Percentiles rank a stretch among this genome's conserved stretches.
phyloP scores from a whole-genome alignment of 2,113 vertebrate genomes.

The Poecile atricapillus region DNA sequence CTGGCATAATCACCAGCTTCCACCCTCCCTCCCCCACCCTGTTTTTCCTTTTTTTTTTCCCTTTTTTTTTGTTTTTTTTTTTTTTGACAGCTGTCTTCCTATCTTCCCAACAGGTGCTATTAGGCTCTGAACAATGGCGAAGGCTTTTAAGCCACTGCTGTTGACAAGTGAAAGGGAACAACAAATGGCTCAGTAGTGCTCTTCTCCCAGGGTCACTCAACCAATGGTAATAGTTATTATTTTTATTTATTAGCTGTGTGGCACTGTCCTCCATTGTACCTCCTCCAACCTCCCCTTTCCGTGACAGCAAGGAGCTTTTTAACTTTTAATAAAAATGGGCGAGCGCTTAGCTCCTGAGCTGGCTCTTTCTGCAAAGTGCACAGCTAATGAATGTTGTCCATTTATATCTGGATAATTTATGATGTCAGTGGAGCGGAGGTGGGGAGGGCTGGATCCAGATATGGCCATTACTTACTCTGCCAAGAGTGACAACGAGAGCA shows the following conservation, averaged over 20 bases:
- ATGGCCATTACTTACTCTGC: neutral
- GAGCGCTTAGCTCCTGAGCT: slow-evolving; percentile 52
- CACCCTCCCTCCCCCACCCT: neutral
- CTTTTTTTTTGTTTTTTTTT: neutral
- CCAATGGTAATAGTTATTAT: slow-evolving; percentile 84
- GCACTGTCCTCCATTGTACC: slow-evolving; percentile 76
- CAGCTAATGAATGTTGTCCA: slow-evolving; percentile 71
- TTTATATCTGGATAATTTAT: slow-evolving; percentile 73
- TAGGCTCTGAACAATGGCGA: slow-evolving; percentile 82
- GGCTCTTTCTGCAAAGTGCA: slow-evolving; percentile 67
- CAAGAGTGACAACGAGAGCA: neutral
- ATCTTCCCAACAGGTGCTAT: slow-evolving; percentile 89
- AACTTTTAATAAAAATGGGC: slow-evolving; percentile 86
- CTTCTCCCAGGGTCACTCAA: slow-evolving; percentile 77
- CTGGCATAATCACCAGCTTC: slow-evolving; percentile 4
- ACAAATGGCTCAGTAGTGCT: slow-evolving; percentile 82
- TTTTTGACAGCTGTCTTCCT: slow-evolving; percentile 82
- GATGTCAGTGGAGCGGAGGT: slow-evolving; percentile 42
- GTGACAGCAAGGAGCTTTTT: slow-evolving; percentile 86
- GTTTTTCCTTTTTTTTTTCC: neutral
- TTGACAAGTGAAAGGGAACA: slow-evolving; percentile 90
- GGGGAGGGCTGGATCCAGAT: slow-evolving; percentile 39
- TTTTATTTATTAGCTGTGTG: slow-evolving; percentile 88
- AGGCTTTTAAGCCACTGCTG: slow-evolving; percentile 89
- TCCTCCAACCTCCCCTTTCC: slow-evolving; percentile 40